Base-by-base conservation (phyloP, 2,797 vertebrate genomes). In the Phrynocephalus guinanensis region DNA sequence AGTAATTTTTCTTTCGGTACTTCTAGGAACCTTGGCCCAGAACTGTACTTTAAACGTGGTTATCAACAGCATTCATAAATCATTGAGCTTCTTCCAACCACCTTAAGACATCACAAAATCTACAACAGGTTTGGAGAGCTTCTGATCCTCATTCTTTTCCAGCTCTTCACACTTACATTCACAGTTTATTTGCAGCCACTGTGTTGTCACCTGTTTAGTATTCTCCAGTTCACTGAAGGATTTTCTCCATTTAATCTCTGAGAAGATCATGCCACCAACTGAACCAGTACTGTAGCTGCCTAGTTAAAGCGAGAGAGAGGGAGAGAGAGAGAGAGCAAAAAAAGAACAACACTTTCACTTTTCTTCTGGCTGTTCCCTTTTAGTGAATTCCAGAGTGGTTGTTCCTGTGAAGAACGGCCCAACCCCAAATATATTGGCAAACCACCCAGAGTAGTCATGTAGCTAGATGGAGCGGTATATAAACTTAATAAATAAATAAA, bases 1-100 rank as follows among this genome's bases (percentile, higher is more conserved):
- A 90, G 86, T 86, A 89, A 88, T 92, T 93, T 92, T 86, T 92
- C 85, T 91, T 22, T 87, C 30, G 2, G 91, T 60, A 79, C 79
- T 85, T 8, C 83, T 83, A 87, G 63, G 67, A 63, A 24, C 60
- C 2, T 73, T 88, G 89, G 85, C 75, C 72, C 77, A 79, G 67
- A 90, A 86, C 90, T 85, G 38, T 52, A 70, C 87, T 91, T 92
- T 87, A 88, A 90, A 76, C 88, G 38, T 6, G 2, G 80, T 83
- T 60, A 90, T 81, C 82, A 44, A 44, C 38, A 0, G 0, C 83
- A 91, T 85, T 88, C 88, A 87, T 90, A 30, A 88, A 89, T 85
- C 56, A 11, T 52, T 82, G 78, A 86, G 63, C 52, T 91, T 81
- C 52, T 0, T 28, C 83, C 91, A 92, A 66, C 81, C 86, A 76